These are phyloP conservation scores for Enteromius trimaculatus DNA, from an alignment of 2,797 vertebrate species.

Conservation along the genomic window DNA sequence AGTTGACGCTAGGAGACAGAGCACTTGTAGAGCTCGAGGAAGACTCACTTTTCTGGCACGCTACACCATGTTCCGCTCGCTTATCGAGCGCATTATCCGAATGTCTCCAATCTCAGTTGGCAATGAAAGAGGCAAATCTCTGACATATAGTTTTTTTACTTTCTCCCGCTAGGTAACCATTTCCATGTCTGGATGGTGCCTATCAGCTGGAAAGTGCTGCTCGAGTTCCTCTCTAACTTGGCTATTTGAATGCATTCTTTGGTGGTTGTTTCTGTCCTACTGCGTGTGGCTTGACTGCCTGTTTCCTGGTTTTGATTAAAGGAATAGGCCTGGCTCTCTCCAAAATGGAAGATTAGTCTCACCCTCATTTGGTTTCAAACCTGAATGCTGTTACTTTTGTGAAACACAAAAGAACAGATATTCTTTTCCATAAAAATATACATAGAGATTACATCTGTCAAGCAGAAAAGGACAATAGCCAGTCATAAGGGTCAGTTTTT, in stretches of 20 bases:
- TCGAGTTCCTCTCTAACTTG: neutral
- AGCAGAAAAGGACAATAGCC: neutral
- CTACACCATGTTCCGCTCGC: neutral
- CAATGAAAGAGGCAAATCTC: constrained; percentile 21
- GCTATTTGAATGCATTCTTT: constrained; percentile 10
- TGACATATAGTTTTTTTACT: neutral
- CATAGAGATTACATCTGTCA: neutral
- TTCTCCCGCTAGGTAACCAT: neutral
- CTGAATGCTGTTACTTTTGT: neutral
- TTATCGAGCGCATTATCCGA: constrained; percentile 30
- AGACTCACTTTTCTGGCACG: constrained; percentile 29
- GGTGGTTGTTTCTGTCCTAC: neutral
- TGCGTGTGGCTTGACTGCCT: neutral
- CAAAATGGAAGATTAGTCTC: neutral
- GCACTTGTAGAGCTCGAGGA: constrained; percentile 39
- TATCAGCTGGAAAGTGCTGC: neutral
- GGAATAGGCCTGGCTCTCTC: neutral
- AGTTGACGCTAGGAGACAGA: constrained; percentile 51
- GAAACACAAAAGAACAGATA: neutral
- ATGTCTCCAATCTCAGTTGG: constrained; percentile 5
- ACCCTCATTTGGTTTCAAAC: neutral
- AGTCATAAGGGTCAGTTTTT: too few species aligned
- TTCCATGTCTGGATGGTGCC: constrained; percentile 16
- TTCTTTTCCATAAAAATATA: neutral
- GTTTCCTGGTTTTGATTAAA: constrained; percentile 16